Base-by-base conservation (phyloP, 2,888 invertebrate species). In the Clunio marinus region DNA sequence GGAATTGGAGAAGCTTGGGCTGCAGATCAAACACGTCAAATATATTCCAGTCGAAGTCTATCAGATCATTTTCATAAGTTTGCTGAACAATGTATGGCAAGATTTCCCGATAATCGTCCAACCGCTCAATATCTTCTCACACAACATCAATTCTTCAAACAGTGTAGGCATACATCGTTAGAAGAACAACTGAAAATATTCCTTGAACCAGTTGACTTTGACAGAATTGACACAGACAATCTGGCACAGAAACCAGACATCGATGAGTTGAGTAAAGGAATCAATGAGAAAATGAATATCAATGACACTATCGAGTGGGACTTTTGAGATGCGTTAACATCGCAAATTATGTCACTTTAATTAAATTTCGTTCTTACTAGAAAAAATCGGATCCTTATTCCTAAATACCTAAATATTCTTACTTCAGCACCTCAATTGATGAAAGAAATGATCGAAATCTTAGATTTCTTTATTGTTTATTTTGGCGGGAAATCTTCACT, bases 31-130 rank as follows among this genome's bases (percentile, higher is more conserved):
- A 75, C 82, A 70, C 78, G 81, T 2, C 81, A 80, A 58, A 77
- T 81, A 60, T 85, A 83, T 74, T 79, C 82, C 1, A 79, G 82
- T 63, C 80, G 91, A 69, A 83, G 83, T 72, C 89, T 93, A 71
- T 84, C 88, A 1, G 87, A 88, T 71, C 80, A 84, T 72, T 89
- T 93, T 77, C 93, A 94, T 76, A 85, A 88, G 72, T 82, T 93
- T 73, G 84, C 87, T 66, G 88, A 89, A 72, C 77, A 86, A 70
- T 88, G 91, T 74, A 78, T 91, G 72, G 85, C 4, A 75, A 83
- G 84, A 70, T 87, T 88, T 70, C 85, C 89, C 0, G 79, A 80
- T n/a, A 82, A 83, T 74, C 81, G 92, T 62, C 91, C 91, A 59
- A 81, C 85, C 4, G 86, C 89, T 1, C 78, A 81, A 0, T 88